Evolutionary conservation across 30 jellyfish, hydroid and myxozoan genomes (phyloP).

Genomic region (Morbakka virulenta): DNA sequence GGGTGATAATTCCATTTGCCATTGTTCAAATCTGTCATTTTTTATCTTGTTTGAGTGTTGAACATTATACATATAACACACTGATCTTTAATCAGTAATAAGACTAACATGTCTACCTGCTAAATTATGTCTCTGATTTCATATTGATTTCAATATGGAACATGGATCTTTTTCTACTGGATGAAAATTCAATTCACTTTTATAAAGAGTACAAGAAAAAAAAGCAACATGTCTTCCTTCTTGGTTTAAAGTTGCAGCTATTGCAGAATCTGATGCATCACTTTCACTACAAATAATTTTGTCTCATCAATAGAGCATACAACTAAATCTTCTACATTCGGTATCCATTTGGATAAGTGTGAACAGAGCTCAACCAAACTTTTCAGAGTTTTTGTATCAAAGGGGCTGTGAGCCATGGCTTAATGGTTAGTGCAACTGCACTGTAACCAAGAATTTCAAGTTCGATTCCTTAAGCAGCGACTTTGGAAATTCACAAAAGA

Average conservation of each 20-base stretch:
- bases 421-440: too few relatives aligned
- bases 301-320: too few relatives aligned
- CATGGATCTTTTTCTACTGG: slow-evolving; percentile 72
- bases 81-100: slow-evolving; percentile 64
- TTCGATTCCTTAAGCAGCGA: too few relatives aligned
- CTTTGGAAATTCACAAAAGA: too few relatives aligned
- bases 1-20: slow-evolving; percentile 82
- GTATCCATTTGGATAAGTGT: too few relatives aligned
- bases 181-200: slow-evolving; percentile 32
- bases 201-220: slow-evolving; percentile 44
- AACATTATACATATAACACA: slow-evolving; percentile 55
- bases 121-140: slow-evolving; percentile 64
- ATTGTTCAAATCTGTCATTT: slow-evolving; percentile 60
- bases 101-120: slow-evolving; percentile 58
- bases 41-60: slow-evolving; percentile 38
- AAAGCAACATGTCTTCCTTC: slow-evolving; percentile 85
- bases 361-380: too few relatives aligned
- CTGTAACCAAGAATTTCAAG: too few relatives aligned
- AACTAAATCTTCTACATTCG: neutral
- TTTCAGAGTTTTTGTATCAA: too few relatives aligned
- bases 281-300: slow-evolving; percentile 19
- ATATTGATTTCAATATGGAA: slow-evolving; percentile 58
- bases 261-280: slow-evolving; percentile 38
- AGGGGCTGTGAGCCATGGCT: too few relatives aligned
- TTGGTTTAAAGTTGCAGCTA: too few relatives aligned